These are phyloP conservation scores for Geococcyx californianus DNA, from an alignment of 2,113 vertebrate species.

Conservation along the genomic window DNA sequence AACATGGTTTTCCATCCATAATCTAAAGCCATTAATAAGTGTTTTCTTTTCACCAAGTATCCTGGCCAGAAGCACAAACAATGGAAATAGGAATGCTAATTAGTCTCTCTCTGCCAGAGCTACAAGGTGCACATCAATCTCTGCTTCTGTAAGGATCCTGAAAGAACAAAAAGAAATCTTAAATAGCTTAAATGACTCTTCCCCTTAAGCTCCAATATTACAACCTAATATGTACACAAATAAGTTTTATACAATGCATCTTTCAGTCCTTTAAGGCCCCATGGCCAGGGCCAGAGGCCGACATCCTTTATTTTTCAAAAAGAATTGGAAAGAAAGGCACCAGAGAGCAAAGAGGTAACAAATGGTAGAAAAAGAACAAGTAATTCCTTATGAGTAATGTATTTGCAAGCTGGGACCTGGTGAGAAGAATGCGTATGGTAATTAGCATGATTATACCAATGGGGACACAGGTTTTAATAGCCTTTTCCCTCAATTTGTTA, in stretches of 20 bases:
- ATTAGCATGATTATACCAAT: background rate
- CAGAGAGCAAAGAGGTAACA: background rate
- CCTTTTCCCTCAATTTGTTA: background rate
- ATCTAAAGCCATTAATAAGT: constrained; percentile 62
- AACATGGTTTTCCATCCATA: constrained; percentile 56
- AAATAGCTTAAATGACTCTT: background rate
- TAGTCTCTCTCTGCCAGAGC: constrained; percentile 94
- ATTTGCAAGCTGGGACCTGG: background rate
- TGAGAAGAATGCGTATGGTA: background rate
- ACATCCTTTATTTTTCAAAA: too few species aligned
- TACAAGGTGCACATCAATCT: constrained; percentile 91
- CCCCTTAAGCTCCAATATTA: background rate
- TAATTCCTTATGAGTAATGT: background rate
- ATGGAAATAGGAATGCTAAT: constrained; percentile 53
- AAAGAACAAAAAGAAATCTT: constrained; percentile 47
- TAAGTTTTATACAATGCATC: background rate
- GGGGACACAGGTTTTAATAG: background rate
- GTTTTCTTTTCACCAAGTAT: constrained; percentile 63
- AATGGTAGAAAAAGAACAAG: background rate
- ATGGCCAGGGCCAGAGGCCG: background rate
- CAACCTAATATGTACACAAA: background rate
- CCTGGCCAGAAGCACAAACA: constrained; percentile 49
- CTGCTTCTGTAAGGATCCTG: constrained; percentile 92
- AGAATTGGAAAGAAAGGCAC: too few species aligned
- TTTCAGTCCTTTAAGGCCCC: background rate